Evolutionary conservation across 2,113 vertebrate genomes (phyloP), one percentile per base, ranked within the genome.

Genomic region (Thunnus thynnus): DNA sequence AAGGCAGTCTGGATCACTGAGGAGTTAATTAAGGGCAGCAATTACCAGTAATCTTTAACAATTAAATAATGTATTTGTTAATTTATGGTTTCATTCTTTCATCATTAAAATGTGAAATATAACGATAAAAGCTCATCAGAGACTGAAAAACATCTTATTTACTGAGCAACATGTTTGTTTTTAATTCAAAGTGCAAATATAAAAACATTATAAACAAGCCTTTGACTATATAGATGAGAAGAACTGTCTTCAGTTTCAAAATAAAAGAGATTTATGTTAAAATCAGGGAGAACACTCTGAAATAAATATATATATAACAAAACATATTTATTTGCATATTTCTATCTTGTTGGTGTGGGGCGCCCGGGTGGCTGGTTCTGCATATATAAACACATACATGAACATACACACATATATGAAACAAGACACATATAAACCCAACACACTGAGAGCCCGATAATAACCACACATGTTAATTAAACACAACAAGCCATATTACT

Each of bases 401-500:
- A 8, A 9, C 30, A 65, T 48, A 76, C 69, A 80, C 76, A 41
- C 36, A 41, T 9, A 9, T 9, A 41, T 41, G 32, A 36, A 7
- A 32, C 30, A 32, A 3, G 3, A 32, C 22, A 22, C 22, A 22
- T 20, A 20, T 22, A 22, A 22, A 22, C 22, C 22, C 22, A 22
- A 22, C 22, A 22, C 22, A 22, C 22, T 12, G 61, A 78, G 48
- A 82, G 74, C 56, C 74, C 65, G 69, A 77, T 58, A 20, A 75
- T 30, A 16, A 36, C 62, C 54, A 54, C 52, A 74, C 71, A 52
- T 5, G 3, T 9, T 20, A 25, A 18, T 11, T 52, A 5, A 61
- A 83, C 44, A 83, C 20, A 78, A 73, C 63, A 83, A 91, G 86
- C 86, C 88, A 90, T 91, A 86, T 22, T 11, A 65, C 75, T 60